These are phyloP conservation scores for Oreochromis niloticus DNA, from an alignment of 2,113 vertebrate genomes.

Conservation along the genomic window DNA sequence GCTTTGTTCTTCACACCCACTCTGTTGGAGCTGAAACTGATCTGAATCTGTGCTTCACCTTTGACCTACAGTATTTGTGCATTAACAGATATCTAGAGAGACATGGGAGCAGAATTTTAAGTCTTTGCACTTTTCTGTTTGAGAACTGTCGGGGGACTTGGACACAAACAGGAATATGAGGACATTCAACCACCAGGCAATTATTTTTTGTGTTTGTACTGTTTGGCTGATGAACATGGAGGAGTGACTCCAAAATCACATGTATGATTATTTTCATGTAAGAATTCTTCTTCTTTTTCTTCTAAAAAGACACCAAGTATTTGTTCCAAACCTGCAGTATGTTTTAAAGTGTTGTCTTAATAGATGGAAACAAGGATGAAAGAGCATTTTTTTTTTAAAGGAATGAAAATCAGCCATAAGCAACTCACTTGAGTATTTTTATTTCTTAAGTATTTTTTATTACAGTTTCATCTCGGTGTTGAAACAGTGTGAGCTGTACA, in stretches of 20 bases:
- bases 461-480: constrained; percentile 2
- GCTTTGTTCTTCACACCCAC: not conserved
- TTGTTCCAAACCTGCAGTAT: constrained; percentile 4
- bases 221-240: not conserved
- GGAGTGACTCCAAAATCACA: not conserved
- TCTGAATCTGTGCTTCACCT: not conserved
- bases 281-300: not conserved
- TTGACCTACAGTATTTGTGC: not conserved
- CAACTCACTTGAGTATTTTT: constrained; percentile 17
- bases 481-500: constrained; percentile 10
- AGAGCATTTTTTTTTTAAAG: not conserved
- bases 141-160: not conserved
- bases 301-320: not conserved
- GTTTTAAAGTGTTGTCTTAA: not conserved
- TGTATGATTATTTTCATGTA: not conserved
- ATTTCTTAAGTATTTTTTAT: constrained; percentile 10
- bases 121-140: not conserved
- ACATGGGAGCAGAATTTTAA: not conserved
- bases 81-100: not conserved
- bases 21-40: not conserved
- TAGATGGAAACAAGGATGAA: not conserved
- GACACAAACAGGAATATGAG: not conserved
- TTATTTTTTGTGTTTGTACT: not conserved
- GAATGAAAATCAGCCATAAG: constrained; percentile 48
- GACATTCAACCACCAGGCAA: not conserved